Percentiles rank a stretch among this genome's conserved stretches.
These are phyloP conservation scores for Garrulus glandarius DNA, from an alignment of 2,797 vertebrate genomes.

Conservation along the genomic window DNA sequence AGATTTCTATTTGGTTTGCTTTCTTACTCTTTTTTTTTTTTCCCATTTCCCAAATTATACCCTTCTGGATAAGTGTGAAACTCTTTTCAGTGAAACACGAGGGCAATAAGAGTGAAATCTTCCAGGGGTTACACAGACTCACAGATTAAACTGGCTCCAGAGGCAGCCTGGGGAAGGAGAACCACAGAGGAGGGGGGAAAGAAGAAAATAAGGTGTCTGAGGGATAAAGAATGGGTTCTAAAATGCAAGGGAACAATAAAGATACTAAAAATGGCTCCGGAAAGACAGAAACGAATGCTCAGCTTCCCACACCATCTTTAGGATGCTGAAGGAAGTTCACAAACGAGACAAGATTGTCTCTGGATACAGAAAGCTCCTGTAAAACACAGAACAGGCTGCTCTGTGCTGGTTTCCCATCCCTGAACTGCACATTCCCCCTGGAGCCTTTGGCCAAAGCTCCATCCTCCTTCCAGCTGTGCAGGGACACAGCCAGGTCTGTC, in stretches of 20 bases:
- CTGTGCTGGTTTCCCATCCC: background rate
- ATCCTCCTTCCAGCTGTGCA: background rate
- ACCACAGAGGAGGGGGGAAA: background rate
- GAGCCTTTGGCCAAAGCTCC: background rate
- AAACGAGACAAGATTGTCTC: background rate
- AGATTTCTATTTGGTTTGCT: background rate
- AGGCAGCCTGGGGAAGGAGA: background rate
- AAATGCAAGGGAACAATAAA: background rate
- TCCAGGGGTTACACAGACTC: background rate
- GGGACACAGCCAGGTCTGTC: accelerated
- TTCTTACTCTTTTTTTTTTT: background rate
- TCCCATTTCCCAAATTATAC: background rate
- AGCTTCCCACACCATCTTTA: background rate
- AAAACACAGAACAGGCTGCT: too few species aligned
- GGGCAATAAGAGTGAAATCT: background rate
- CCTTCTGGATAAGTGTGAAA: background rate
- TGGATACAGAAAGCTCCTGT: background rate
- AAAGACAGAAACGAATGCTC: background rate
- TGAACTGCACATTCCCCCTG: background rate
- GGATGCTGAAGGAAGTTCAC: background rate
- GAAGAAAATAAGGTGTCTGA: background rate
- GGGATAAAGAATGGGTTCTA: background rate
- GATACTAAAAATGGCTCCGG: background rate
- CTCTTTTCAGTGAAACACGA: background rate
- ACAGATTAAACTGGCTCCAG: background rate